Conservation (phyloP, 2,888 invertebrate genomes). For the Drosophila atroscutellata region DNA sequence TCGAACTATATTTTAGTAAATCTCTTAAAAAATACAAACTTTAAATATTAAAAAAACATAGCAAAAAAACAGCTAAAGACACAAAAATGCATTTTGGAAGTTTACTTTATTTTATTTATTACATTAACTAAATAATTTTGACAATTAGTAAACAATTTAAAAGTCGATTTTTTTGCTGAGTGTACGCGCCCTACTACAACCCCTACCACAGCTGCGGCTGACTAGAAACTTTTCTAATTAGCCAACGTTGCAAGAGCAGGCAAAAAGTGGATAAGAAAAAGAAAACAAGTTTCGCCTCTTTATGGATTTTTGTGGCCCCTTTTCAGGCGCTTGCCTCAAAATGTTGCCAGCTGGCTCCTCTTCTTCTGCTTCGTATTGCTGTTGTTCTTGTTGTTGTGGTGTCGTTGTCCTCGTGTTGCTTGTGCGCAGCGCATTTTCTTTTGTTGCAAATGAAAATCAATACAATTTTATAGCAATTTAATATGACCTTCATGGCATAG, state of each 20-base stretch:
- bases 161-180: background rate
- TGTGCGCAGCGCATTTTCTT: constrained; percentile 77
- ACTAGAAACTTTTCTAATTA: constrained; percentile 82
- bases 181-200: background rate
- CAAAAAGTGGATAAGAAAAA: constrained; percentile 19
- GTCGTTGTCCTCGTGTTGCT: constrained; percentile 81
- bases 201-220: background rate
- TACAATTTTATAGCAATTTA: constrained; percentile 84
- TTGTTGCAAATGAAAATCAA: constrained; percentile 82
- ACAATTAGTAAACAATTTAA: too few relatives aligned
- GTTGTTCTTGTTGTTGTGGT: constrained; percentile 49
- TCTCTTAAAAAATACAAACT: too few relatives aligned
- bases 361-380: constrained; percentile 15
- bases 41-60: too few relatives aligned
- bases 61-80: too few relatives aligned
- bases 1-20: background rate
- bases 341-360: constrained; percentile 50
- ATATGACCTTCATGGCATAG: constrained; percentile 84
- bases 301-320: constrained; percentile 72
- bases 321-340: constrained; percentile 27
- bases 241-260: constrained; percentile 52
- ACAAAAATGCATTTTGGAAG: too few relatives aligned
- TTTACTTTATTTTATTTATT: too few relatives aligned
- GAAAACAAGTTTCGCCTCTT: constrained; percentile 67
- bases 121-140: too few relatives aligned